phyloP scores from a whole-genome alignment of 1,140 invertebrate genomes.

The Calliopsis andreniformis region DNA sequence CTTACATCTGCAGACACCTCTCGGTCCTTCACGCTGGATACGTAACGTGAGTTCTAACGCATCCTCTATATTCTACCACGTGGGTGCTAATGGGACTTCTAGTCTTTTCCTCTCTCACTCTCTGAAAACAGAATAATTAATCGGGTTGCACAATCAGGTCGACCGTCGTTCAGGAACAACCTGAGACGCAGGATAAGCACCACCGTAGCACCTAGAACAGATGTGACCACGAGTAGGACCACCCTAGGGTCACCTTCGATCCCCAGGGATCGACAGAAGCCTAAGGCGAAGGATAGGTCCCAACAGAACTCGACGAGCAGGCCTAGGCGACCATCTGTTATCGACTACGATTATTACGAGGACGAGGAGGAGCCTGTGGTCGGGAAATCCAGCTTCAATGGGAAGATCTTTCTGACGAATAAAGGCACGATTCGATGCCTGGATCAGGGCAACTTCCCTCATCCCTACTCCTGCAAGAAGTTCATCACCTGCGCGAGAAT shows the following conservation, averaged over 20 bases:
- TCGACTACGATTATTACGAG: slow-evolving; percentile 87
- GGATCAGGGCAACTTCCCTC: slow-evolving; percentile 93
- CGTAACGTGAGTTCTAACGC: slow-evolving; percentile 20
- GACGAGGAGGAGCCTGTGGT: slow-evolving; percentile 83
- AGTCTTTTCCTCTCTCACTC: slow-evolving; percentile 19
- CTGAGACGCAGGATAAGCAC: slow-evolving; percentile 78
- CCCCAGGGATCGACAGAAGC: slow-evolving; percentile 70
- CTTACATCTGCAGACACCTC: background rate
- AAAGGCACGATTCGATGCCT: slow-evolving; percentile 88
- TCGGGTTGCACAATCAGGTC: slow-evolving; percentile 71
- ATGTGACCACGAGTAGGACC: slow-evolving; percentile 57
- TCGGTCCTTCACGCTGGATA: slow-evolving; percentile 29
- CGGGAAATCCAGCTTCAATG: slow-evolving; percentile 81
- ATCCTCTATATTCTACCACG: slow-evolving; percentile 11
- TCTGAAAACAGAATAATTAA: slow-evolving; percentile 47
- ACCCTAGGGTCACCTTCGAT: slow-evolving; percentile 62
- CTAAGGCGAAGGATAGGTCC: slow-evolving; percentile 62
- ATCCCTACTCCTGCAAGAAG: slow-evolving; percentile 92
- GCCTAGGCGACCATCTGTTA: slow-evolving; percentile 74
- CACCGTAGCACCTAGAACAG: slow-evolving; percentile 78
- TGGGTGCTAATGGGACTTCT: slow-evolving; percentile 33
- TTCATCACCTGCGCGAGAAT: slow-evolving; percentile 93
- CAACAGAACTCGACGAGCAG: slow-evolving; percentile 64
- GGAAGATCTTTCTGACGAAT: slow-evolving; percentile 83
- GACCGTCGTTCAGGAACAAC: slow-evolving; percentile 74